A percentile compares a stretch with the other conserved stretches of the same genome.
These are phyloP conservation scores for Leucophenga montana DNA, from an alignment of 2,888 invertebrate genomes.

Conservation along the genomic window DNA sequence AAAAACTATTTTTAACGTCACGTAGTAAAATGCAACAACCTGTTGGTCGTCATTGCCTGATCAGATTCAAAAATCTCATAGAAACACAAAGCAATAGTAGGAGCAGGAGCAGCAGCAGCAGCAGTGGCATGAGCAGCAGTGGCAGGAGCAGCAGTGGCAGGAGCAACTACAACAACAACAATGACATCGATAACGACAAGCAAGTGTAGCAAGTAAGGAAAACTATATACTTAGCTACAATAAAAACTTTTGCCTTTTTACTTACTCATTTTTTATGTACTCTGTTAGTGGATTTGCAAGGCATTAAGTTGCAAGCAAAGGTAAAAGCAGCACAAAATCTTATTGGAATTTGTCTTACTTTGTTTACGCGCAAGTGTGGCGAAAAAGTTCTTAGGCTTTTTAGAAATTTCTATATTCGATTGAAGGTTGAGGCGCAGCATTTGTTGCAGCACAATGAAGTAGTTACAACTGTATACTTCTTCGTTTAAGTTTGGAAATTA, in stretches of 20 bases:
- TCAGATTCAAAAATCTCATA: constrained; percentile 18
- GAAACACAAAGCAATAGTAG: constrained; percentile 6
- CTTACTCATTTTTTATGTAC: no score
- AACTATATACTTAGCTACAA: background rate
- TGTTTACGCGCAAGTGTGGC: background rate
- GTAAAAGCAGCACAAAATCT: background rate
- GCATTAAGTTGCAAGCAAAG: no score
- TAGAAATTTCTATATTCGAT: no score
- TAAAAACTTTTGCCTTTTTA: constrained; percentile 9
- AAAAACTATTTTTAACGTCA: constrained; percentile 60
- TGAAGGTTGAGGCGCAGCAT: no score
- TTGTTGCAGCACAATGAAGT: no score
- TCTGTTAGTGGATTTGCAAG: no score
- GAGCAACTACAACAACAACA: constrained; percentile 5
- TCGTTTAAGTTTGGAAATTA: no score
- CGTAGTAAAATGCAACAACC: constrained; percentile 62
- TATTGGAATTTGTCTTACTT: constrained; percentile 14
- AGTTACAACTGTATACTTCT: no score
- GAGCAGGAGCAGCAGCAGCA: background rate
- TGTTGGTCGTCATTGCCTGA: constrained; percentile 44
- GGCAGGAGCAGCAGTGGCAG: background rate
- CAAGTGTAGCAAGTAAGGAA: background rate
- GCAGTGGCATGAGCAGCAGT: background rate
- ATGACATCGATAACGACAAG: background rate
- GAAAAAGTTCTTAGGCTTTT: no score